Conservation (phyloP, 2,888 invertebrate genomes). For the Tetragonisca angustula region DNA sequence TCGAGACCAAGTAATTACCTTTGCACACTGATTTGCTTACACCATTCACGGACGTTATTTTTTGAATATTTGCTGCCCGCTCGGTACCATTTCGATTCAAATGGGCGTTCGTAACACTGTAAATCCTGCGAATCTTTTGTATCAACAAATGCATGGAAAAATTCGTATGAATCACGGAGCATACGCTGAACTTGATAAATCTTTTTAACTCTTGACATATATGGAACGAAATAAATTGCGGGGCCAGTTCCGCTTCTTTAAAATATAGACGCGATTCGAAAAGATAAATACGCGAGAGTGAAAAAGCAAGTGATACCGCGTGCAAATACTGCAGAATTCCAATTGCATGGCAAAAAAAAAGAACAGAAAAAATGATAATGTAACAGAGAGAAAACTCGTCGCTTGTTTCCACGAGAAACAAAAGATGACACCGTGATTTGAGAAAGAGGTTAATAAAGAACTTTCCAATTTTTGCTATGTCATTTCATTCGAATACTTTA, state of each 20-base stretch:
- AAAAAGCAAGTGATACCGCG: neutral
- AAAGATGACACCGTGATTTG: neutral
- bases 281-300: neutral
- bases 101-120: neutral
- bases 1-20: neutral
- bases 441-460: too few species aligned
- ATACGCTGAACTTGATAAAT: constrained; percentile 4
- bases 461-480: too few species aligned
- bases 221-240: neutral
- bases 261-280: neutral
- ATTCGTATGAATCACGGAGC: neutral
- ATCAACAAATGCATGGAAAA: neutral
- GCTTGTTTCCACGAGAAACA: neutral
- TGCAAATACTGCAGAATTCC: neutral
- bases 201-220: constrained; percentile 1
- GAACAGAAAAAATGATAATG: neutral
- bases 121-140: neutral
- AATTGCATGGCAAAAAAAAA: neutral
- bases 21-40: neutral
- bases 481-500: too few species aligned
- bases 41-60: neutral
- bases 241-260: neutral
- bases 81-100: neutral
- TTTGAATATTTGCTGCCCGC: too few species aligned
- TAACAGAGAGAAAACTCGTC: neutral